Percentiles rank a stretch among this genome's conserved stretches.
Evolutionary conservation across 2,888 invertebrate species (phyloP).

Genomic region (Chrysodeixis includens): DNA sequence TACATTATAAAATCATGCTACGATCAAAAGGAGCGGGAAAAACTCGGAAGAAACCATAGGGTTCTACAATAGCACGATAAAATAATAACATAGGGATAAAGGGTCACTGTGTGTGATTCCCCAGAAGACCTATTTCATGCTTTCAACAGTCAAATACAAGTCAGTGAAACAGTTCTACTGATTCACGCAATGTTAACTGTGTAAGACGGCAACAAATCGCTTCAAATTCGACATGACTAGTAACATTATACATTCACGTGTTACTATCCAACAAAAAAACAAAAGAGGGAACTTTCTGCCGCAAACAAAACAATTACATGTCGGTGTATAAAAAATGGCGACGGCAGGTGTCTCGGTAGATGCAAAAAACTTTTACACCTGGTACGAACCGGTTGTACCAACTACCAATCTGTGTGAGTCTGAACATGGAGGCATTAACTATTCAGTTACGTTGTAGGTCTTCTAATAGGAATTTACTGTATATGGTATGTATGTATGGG

Average conservation of each 20-base stretch:
- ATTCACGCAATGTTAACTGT: too few species aligned
- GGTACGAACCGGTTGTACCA: neutral
- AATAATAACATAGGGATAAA: too few species aligned
- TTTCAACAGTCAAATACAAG: too few species aligned
- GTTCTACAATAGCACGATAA: too few species aligned
- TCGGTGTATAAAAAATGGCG: neutral
- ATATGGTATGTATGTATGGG: neutral
- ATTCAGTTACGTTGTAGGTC: neutral
- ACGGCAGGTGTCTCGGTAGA: neutral
- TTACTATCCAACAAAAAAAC: neutral
- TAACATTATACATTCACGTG: neutral
- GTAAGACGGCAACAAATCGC: neutral
- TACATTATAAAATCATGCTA: too few species aligned
- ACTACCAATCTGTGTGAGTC: neutral
- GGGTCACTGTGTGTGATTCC: too few species aligned
- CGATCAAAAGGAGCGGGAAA: too few species aligned
- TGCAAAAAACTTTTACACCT: constrained; percentile 7
- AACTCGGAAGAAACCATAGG: too few species aligned
- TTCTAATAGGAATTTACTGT: neutral
- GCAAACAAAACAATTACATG: neutral
- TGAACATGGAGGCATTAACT: neutral
- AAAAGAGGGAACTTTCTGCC: neutral
- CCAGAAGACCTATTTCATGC: too few species aligned
- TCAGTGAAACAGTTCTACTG: too few species aligned
- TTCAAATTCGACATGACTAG: neutral